phyloP scores from a whole-genome alignment of 2,797 vertebrate species.

The Pachyuromys duprasi region DNA sequence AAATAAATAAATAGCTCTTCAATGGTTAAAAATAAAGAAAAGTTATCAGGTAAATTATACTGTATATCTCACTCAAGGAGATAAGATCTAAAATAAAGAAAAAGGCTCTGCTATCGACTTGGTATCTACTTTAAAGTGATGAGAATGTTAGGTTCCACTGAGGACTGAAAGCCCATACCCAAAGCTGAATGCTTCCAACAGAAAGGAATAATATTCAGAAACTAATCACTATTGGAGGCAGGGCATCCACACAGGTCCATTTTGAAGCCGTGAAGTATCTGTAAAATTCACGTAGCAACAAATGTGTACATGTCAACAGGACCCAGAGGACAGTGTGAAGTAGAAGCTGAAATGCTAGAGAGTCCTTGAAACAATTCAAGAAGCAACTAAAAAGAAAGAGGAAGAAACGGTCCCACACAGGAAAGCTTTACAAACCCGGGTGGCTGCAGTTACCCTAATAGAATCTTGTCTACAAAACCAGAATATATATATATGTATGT shows the following conservation, averaged over 20 bases:
- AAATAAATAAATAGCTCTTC: no score
- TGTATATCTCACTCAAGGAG: background rate
- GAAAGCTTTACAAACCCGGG: background rate
- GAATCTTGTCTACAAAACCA: background rate
- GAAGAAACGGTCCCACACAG: background rate
- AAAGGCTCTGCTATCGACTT: background rate
- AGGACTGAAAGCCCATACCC: background rate
- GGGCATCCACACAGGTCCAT: no score
- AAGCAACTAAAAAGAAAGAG: background rate
- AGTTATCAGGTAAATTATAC: background rate
- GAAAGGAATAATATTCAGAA: background rate
- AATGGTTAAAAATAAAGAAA: background rate
- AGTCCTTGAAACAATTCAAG: background rate
- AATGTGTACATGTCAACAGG: background rate
- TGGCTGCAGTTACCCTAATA: background rate
- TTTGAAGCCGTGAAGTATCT: background rate
- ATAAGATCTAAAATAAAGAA: background rate
- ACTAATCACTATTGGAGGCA: background rate
- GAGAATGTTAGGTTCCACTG: background rate
- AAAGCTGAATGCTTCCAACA: background rate
- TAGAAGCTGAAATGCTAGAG: background rate
- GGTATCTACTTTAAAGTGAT: no score
- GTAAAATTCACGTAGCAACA: background rate
- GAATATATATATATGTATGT: background rate
- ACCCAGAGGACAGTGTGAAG: background rate